Percentiles rank a stretch among this genome's conserved stretches.
Conservation (phyloP, 2,113 vertebrate genomes). For the Macrotus californicus region DNA sequence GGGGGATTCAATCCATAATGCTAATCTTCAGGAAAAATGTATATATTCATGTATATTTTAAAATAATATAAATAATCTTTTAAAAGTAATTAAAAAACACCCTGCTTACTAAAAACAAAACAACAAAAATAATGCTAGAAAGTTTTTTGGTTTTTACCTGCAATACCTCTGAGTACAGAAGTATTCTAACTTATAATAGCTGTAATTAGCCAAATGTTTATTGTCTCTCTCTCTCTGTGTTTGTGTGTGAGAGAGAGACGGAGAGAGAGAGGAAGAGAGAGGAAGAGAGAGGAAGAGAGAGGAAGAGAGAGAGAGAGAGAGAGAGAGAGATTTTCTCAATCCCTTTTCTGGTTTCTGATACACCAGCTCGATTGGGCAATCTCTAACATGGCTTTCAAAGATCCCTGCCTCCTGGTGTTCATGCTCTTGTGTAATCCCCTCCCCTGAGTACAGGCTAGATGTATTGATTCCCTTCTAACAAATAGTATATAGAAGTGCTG, state of each 20-base stretch:
- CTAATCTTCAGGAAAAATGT: conserved; percentile 41
- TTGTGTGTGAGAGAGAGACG: background rate
- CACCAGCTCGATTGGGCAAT: background rate
- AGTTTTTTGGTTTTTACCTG: background rate
- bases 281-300: no score
- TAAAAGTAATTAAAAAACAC: background rate
- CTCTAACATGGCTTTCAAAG: background rate
- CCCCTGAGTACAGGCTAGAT: background rate
- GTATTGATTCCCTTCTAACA: background rate
- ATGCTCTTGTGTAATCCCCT: background rate
- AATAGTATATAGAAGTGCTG: background rate
- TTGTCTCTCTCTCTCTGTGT: background rate
- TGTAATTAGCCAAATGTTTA: background rate
- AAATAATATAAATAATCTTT: background rate
- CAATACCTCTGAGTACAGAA: background rate
- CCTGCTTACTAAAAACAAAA: background rate
- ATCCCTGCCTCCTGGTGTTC: background rate
- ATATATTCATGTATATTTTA: background rate
- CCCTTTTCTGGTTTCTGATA: conserved; percentile 26
- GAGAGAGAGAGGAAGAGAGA: no score
- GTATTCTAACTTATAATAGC: background rate
- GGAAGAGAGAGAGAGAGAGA: background rate
- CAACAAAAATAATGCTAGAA: background rate
- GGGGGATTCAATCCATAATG: background rate
- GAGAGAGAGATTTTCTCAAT: background rate